Conservation (phyloP, 53 echinoderm and acorn worm species). For the Glandiceps talaboti region DNA sequence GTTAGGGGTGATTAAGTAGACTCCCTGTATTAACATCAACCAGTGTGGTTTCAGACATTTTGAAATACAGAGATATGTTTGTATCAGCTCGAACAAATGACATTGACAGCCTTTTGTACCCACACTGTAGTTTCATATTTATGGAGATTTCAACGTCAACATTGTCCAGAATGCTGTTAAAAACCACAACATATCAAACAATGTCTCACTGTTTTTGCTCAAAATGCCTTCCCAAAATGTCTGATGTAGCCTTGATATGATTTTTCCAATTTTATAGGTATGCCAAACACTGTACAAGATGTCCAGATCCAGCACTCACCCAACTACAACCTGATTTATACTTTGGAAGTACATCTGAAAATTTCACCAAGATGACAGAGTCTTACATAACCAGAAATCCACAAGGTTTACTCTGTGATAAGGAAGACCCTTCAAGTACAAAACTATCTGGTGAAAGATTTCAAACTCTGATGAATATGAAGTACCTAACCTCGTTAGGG, state of each 20-base stretch:
- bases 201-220: no score
- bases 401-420: neutral
- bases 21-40: no score
- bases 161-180: no score
- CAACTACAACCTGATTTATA: slow-evolving; percentile 63
- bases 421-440: slow-evolving; percentile 11
- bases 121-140: no score
- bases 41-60: no score
- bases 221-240: no score
- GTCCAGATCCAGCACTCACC: slow-evolving; percentile 78
- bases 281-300: slow-evolving; percentile 35
- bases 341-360: slow-evolving; percentile 83
- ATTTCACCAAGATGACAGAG: slow-evolving; percentile 41
- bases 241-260: neutral
- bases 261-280: slow-evolving; percentile 28
- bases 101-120: no score
- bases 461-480: slow-evolving; percentile 44
- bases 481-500: slow-evolving; percentile 76
- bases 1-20: no score
- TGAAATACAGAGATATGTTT: no score
- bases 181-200: no score
- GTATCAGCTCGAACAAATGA: no score
- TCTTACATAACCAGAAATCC: slow-evolving; percentile 21
- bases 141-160: no score
- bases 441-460: slow-evolving; percentile 24